Base-by-base conservation (phyloP, 2,888 invertebrate genomes). In the Petrolisthes cinctipes region DNA sequence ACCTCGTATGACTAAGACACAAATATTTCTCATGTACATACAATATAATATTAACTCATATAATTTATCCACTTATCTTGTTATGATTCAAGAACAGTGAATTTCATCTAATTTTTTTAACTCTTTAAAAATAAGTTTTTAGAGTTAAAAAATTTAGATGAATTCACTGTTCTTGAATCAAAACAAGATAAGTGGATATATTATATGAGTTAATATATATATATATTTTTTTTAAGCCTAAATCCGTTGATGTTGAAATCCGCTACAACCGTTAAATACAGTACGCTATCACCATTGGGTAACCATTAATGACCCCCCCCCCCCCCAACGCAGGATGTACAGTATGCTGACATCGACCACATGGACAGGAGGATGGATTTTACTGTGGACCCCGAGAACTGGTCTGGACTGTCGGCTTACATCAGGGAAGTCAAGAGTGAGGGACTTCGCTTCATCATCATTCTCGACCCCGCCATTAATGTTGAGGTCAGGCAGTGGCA, bases 261-360 rank as follows among this genome's bases (percentile, higher is more conserved):
- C 20, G 7, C 20, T 7, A 7, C 7, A 9, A 14, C 20, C 9
- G 75, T 23, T 75, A 75, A 75, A n/a, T 14, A 17, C 20, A 23
- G 75, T n/a, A n/a, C 17, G 23, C 17, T 75, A 7, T 14, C n/a
- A n/a, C n/a, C n/a, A n/a, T 79, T 11, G 14, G 11, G 14, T 53
- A 6, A 6, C 61, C 61, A 5, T 23, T 7, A 4, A 4, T 14
- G 20, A 4, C 20, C 66, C 7, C 73, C 53, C 4, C 9, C 5
- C 37, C 57, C 23, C 23, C 71, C 6, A 23, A 23, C n/a, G 11
- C 92, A 95, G 95, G 96, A 96, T 91, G 95, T 95, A 0, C 92
- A 92, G 83, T 92, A 92, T 88, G 92, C 92, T 23, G 93, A 93
- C 90, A 93, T 93, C 82, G 93, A 93, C 90, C 92, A 92, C 91